phyloP scores from a whole-genome alignment of 2,113 vertebrate genomes.

The Trogon surrucura region DNA sequence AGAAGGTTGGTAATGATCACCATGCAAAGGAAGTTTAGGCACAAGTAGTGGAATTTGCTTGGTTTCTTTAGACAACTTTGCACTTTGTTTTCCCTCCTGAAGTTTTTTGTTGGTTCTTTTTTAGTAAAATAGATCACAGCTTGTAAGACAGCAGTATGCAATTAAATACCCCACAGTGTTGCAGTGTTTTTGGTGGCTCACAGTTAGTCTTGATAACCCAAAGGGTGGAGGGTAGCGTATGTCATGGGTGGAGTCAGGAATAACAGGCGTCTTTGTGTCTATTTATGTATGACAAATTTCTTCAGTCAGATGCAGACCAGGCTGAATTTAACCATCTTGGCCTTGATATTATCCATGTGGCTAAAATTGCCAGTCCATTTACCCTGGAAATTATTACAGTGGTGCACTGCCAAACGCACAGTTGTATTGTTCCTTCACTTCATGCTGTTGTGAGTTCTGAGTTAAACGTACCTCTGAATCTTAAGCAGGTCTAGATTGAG shows the following conservation, averaged over 20 bases:
- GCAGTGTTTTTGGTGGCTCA: not conserved
- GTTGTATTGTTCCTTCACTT: conserved; percentile 25
- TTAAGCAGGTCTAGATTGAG: not conserved
- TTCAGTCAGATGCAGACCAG: conserved; percentile 54
- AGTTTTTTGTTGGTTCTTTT: not conserved
- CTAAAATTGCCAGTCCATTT: conserved; percentile 45
- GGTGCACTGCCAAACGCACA: conserved; percentile 6
- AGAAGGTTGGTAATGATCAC: not conserved
- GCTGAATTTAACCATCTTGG: conserved; percentile 61
- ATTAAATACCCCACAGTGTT: not conserved
- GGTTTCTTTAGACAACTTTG: not conserved
- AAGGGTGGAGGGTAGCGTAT: not conserved
- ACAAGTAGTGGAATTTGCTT: not conserved
- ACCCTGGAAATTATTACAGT: conserved; percentile 23
- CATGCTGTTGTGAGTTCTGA: not conserved
- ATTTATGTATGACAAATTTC: conserved; percentile 2
- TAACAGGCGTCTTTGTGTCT: conserved; percentile 38
- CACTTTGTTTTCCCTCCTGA: conserved; percentile 35
- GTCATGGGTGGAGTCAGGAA: not conserved
- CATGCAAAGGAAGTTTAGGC: not conserved
- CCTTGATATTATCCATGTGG: conserved; percentile 61
- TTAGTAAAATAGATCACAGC: conserved; percentile 28
- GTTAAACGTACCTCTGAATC: conserved; percentile 25
- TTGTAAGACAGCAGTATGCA: not conserved
- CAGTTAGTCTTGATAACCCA: not conserved